Conservation (phyloP, 1,140 invertebrate species). For the Micrasema longulum region DNA sequence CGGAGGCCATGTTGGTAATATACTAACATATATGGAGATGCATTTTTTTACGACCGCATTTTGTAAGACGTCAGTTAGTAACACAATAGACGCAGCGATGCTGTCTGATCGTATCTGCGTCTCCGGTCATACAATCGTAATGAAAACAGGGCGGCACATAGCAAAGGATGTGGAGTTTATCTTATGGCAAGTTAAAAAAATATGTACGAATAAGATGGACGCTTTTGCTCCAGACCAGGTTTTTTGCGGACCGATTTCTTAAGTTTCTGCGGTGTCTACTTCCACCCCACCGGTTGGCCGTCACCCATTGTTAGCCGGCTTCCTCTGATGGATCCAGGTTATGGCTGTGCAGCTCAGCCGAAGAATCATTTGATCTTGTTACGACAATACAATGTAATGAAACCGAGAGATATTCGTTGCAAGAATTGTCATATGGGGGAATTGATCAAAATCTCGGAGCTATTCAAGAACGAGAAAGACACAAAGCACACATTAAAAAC, state of each 20-base stretch:
- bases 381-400: conserved; percentile 3
- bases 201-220: no score
- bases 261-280: not conserved
- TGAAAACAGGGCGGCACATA: no score
- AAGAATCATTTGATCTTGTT: conserved; percentile 25
- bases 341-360: not conserved
- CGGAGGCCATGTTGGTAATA: no score
- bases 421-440: no score
- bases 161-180: no score
- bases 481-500: no score
- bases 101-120: conserved; percentile 27
- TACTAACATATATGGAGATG: not conserved
- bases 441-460: no score
- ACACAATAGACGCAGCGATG: conserved; percentile 27
- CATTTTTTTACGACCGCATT: not conserved
- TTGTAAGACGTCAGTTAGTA: conserved; percentile 10
- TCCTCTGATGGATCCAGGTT: conserved; percentile 12
- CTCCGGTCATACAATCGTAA: no score
- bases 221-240: no score
- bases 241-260: not conserved
- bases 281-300: not conserved
- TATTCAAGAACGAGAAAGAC: no score
- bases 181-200: no score
- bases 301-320: conserved; percentile 24
- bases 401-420: no score